Conservation (phyloP, 2,797 vertebrate genomes). For the Martes flavigula region DNA sequence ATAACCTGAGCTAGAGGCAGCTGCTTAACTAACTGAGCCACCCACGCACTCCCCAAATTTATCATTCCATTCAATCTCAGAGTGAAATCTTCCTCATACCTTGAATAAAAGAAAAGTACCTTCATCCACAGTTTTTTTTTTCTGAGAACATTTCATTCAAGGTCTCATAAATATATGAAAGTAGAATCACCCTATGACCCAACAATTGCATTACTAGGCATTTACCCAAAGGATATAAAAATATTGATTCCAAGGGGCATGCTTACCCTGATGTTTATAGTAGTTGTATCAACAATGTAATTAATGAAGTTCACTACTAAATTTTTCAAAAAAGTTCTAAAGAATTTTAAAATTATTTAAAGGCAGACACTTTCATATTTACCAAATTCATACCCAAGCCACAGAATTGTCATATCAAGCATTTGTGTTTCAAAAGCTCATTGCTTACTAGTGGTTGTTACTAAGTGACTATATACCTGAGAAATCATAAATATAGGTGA, state of each 20-base stretch:
- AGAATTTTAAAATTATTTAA: not conserved
- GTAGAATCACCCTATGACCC: no score
- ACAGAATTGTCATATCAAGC: not conserved
- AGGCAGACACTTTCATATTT: not conserved
- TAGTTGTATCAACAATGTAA: no score
- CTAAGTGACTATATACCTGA: not conserved
- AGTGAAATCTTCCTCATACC: not conserved
- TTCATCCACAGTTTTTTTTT: not conserved
- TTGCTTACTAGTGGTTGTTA: not conserved
- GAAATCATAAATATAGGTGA: not conserved
- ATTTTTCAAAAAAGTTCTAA: not conserved
- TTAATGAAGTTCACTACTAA: not conserved
- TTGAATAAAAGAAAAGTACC: not conserved
- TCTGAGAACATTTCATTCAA: not conserved
- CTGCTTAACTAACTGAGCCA: no score
- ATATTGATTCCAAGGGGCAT: no score
- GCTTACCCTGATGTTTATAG: no score
- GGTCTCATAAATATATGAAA: not conserved
- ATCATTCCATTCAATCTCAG: not conserved
- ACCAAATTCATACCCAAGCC: not conserved
- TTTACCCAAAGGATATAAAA: no score
- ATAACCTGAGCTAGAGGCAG: no score
- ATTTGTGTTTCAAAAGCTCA: not conserved
- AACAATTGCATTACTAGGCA: no score
- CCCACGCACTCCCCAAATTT: no score